These are phyloP conservation scores for Styela plicata DNA, from an alignment of 23 tunicate genomes.

Conservation along the genomic window DNA sequence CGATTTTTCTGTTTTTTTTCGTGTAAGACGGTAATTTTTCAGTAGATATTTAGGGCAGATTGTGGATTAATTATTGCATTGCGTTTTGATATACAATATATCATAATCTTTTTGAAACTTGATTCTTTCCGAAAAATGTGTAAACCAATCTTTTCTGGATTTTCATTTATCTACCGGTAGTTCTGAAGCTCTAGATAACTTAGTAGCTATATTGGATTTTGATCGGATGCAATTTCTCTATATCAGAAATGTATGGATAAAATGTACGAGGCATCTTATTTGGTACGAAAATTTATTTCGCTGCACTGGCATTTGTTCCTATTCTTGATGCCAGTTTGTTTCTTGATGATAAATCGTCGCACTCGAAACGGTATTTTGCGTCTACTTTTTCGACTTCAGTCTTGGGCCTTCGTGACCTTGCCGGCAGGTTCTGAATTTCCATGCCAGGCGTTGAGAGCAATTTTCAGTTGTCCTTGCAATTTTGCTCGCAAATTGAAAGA, in stretches of 20 bases:
- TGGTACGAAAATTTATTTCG: slow-evolving; percentile 10
- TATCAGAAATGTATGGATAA: background rate
- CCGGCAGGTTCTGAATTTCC: background rate
- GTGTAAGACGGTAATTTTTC: too few species aligned
- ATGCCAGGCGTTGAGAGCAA: background rate
- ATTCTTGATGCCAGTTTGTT: slow-evolving; percentile 16
- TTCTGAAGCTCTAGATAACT: too few species aligned
- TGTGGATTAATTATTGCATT: too few species aligned
- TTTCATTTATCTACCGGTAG: too few species aligned
- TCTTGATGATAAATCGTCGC: slow-evolving; percentile 10
- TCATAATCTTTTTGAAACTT: too few species aligned
- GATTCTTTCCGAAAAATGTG: too few species aligned
- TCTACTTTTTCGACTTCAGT: slow-evolving; percentile 10
- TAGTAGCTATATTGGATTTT: too few species aligned
- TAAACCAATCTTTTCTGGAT: too few species aligned
- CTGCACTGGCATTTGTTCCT: slow-evolving; percentile 18
- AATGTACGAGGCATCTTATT: background rate
- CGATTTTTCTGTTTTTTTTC: too few species aligned
- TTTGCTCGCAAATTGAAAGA: background rate
- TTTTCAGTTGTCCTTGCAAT: background rate
- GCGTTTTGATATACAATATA: too few species aligned
- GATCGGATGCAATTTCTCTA: too few species aligned
- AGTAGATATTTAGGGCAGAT: too few species aligned
- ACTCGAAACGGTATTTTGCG: background rate
- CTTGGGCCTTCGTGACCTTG: slow-evolving; percentile 2